Evolutionary conservation across 2,797 vertebrate genomes (phyloP).

Genomic region (Champsocephalus gunnari): DNA sequence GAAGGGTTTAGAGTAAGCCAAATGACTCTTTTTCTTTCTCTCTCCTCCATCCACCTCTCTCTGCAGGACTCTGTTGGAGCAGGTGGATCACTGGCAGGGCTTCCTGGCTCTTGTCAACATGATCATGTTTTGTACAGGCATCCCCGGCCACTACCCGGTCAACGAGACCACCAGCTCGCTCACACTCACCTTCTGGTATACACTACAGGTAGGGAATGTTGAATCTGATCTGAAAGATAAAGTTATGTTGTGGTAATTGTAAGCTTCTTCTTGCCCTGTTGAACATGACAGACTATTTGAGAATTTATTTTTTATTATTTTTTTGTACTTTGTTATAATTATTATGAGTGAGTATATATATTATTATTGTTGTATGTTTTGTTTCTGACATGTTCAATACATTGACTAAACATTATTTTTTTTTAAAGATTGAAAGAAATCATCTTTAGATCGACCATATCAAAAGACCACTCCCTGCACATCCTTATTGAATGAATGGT

Average conservation of each 20-base stretch:
- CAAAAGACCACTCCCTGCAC: not conserved
- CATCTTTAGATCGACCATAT: not conserved
- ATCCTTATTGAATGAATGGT: constrained; percentile 7
- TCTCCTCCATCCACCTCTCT: no score
- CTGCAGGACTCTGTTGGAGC: constrained; percentile 92
- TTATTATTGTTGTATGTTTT: no score
- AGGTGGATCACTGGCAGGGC: constrained; percentile 98
- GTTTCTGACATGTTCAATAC: no score
- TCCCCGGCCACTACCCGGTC: constrained; percentile 97
- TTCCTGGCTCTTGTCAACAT: constrained; percentile 98
- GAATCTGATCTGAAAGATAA: not conserved
- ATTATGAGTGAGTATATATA: no score
- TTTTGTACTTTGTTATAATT: no score
- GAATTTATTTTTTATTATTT: no score
- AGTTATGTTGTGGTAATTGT: not conserved
- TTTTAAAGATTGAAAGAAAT: no score
- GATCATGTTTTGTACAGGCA: constrained; percentile 99
- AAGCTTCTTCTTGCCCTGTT: no score
- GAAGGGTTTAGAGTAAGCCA: not conserved
- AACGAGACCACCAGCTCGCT: constrained; percentile 99
- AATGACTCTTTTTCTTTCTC: not conserved
- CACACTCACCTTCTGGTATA: constrained; percentile 99
- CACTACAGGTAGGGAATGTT: constrained; percentile 87
- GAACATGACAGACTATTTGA: no score
- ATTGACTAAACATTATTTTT: no score